phyloP scores from a whole-genome alignment of 1,140 invertebrate genomes.

The Panulirus ornatus region DNA sequence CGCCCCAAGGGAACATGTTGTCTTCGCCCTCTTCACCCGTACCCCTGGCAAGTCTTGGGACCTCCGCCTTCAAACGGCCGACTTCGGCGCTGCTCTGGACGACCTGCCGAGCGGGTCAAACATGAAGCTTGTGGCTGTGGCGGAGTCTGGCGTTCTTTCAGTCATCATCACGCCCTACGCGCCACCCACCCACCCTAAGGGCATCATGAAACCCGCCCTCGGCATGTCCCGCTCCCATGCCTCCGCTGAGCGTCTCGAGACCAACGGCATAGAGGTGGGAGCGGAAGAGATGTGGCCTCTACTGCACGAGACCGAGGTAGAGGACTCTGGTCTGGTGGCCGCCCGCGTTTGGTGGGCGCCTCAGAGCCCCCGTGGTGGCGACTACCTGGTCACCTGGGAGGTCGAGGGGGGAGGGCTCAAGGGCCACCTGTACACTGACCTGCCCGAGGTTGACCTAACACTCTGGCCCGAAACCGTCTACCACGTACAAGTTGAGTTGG shows the following conservation, averaged over 20 bases:
- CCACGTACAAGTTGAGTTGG: constrained; percentile 83
- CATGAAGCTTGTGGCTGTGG: constrained; percentile 72
- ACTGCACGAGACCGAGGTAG: constrained; percentile 48
- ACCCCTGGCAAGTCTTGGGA: constrained; percentile 54
- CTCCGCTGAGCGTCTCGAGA: constrained; percentile 33
- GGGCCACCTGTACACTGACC: constrained; percentile 89
- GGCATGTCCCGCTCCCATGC: constrained; percentile 15
- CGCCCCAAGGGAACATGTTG: constrained; percentile 41
- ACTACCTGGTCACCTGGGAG: constrained; percentile 90
- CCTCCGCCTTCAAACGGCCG: constrained; percentile 59
- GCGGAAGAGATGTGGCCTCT: constrained; percentile 46
- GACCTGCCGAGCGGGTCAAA: constrained; percentile 59
- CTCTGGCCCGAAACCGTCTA: constrained; percentile 89
- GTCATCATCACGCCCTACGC: constrained; percentile 71
- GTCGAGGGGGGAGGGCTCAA: constrained; percentile 89
- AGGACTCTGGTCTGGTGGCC: constrained; percentile 66
- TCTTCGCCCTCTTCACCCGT: constrained; percentile 65
- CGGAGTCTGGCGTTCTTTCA: constrained; percentile 62
- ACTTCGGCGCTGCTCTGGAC: constrained; percentile 56
- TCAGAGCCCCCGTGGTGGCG: constrained; percentile 76
- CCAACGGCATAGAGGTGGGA: constrained; percentile 44
- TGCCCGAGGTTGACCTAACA: constrained; percentile 86
- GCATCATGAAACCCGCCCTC: constrained; percentile 38
- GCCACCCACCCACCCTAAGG: constrained; percentile 36
- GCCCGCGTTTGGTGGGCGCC: constrained; percentile 76